Evolutionary conservation across 2,888 invertebrate species (phyloP), one percentile per base, ranked within the genome.

Genomic region (Drosophila tripunctata): DNA sequence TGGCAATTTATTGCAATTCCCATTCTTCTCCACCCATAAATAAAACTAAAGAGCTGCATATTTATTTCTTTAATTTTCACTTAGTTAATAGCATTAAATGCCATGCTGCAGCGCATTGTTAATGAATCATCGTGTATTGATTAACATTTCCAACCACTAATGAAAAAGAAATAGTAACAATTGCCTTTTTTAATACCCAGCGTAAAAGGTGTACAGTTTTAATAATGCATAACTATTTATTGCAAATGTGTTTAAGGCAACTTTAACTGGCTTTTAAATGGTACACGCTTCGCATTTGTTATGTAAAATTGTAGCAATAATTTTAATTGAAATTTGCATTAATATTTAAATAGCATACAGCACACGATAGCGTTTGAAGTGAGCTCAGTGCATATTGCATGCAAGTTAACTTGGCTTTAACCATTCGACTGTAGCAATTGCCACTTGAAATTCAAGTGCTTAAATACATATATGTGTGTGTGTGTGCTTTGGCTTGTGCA

Each of bases 151-250:
- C 33, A 47, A 22, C 38, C 47, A 60, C 48, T 54, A 62, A 57
- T 27, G 27, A 27, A 15, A 52, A n/a, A n/a, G n/a, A n/a, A n/a
- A 33, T 24, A 17, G 50, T 38, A 48, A 47, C 57, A 72, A 48
- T 75, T 71, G 35, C 43, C 36, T 24, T 66, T 65, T 81, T 63
- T 63, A 67, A 62, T 78, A 63, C 41, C 27, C 41, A 17, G 27
- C 17, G 38, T 24, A 36, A 27, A 15, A 35, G 12, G 50, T 56
- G 33, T 54, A 47, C 50, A 48, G n/a, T 73, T 54, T 67, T 64
- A 55, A 65, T 64, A 79, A 78, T 79, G 65, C 65, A 73, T 71
- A 78, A 84, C 84, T 82, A 82, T 70, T 81, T 75, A 80, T 75
- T 67, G 50, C 62, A 52, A 83, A 85, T 71, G 70, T 33, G 57